Percentiles rank a stretch among this genome's conserved stretches.
These are phyloP conservation scores for Drosophila limbata DNA, from an alignment of 2,888 invertebrate genomes.

Conservation along the genomic window DNA sequence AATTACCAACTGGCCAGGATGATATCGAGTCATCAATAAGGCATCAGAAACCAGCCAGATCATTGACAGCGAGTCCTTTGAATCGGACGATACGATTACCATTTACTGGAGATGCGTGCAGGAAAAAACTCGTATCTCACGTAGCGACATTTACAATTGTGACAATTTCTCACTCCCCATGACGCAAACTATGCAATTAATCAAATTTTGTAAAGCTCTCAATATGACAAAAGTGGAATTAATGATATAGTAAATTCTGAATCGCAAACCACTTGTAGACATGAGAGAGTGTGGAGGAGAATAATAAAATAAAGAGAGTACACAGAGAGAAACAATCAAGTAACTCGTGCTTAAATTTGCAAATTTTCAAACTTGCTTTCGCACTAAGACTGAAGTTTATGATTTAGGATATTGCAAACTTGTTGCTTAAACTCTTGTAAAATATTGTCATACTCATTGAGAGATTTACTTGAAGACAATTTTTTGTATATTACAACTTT, in stretches of 20 bases:
- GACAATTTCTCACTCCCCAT: conserved; percentile 73
- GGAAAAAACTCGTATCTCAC: conserved; percentile 12
- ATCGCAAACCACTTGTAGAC: conserved; percentile 45
- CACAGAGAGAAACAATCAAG: neutral
- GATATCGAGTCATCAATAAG: conserved; percentile 41
- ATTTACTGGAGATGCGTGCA: conserved; percentile 1
- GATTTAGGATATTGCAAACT: neutral
- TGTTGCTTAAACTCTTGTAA: no score
- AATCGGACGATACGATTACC: conserved; percentile 13
- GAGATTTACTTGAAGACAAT: no score
- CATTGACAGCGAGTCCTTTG: conserved; percentile 43
- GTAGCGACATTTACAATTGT: conserved; percentile 61
- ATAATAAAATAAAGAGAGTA: conserved; percentile 22
- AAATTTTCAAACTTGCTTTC: neutral
- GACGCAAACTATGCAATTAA: conserved; percentile 60
- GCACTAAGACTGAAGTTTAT: neutral
- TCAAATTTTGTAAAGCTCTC: conserved; percentile 72
- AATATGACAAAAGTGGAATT: conserved; percentile 77
- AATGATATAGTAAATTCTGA: conserved; percentile 67
- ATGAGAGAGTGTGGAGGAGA: neutral
- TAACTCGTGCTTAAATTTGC: neutral
- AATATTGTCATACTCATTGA: no score
- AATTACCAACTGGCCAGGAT: conserved; percentile 20
- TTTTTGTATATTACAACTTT: no score
- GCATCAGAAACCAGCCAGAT: conserved; percentile 24